Evolutionary conservation across 2,113 vertebrate genomes (phyloP), one percentile per base, ranked within the genome.

Genomic region (Mormoops blainvillei): DNA sequence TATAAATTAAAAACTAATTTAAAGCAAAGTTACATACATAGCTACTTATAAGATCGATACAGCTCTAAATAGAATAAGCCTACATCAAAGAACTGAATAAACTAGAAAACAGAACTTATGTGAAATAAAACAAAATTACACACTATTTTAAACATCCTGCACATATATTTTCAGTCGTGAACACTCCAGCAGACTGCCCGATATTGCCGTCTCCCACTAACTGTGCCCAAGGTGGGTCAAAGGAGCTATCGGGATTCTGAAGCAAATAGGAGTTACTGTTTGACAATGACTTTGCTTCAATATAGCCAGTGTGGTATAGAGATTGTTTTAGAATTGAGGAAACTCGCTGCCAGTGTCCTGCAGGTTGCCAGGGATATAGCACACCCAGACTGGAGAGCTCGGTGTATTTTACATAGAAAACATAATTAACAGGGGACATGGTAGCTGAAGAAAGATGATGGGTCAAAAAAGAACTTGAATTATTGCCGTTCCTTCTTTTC

Each of bases 1-100:
- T 87, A 95, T 68, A 96, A 96, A 94, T 95, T 94, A 83, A 91
- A 96, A 97, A 96, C 41, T 91, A 95, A 94, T 95, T 96, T 96
- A 91, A 97, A 95, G 38, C 26, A 95, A 89, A 81, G 56, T 63
- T 95, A 86, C 10, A 86, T 20, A 58, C 14, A 84, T 12, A 71
- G 43, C 71, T 86, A 87, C 95, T 96, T 94, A 48, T 80, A 93
- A 96, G 68, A 96, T 56, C 84, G 84, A 94, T 94, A 91, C 12
- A 93, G 68, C 56, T 58, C 52, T 70, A 97, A 89, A 87, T 88
- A 71, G 20, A 94, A 85, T 77, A 56, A 65, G 18, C 43, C 43
- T 92, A 45, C n/a, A 87, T 77, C 45, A 67, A 95, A 94, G 31
- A 89, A 63, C 16, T 71, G 81, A 94, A 63, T 87, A 95, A 94